These are phyloP conservation scores for Scalopus aquaticus DNA, from an alignment of 2,113 vertebrate species.

Conservation along the genomic window DNA sequence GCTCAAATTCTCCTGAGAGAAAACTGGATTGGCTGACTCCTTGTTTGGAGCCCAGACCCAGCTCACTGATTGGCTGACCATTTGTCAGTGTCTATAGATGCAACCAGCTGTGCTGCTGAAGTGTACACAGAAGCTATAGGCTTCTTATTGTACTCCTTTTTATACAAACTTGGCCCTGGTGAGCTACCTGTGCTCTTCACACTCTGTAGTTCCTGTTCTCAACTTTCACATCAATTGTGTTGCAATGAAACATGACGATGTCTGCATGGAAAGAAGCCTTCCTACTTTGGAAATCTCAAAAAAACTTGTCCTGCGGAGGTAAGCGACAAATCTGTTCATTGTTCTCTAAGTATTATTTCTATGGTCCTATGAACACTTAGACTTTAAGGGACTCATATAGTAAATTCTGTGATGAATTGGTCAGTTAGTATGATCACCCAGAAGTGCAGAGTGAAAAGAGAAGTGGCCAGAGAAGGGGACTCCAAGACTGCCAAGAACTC, in stretches of 20 bases:
- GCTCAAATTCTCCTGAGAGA: neutral
- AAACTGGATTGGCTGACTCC: accelerated
- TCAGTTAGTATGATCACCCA: neutral
- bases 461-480: neutral
- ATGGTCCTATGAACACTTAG: neutral
- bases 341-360: neutral
- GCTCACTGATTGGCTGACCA: neutral
- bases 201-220: neutral
- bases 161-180: neutral
- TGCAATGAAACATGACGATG: neutral
- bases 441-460: neutral
- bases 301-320: neutral
- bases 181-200: neutral
- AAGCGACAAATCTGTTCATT: neutral
- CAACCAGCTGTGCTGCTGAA: neutral
- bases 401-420: neutral
- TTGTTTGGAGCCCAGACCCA: neutral
- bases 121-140: neutral
- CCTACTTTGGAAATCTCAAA: neutral
- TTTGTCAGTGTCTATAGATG: neutral
- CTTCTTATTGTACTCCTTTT: neutral
- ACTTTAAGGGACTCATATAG: neutral
- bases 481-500: neutral
- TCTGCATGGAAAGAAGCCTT: neutral
- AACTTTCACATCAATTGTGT: neutral